Percentiles rank a stretch among this genome's conserved stretches.
phyloP scores from a whole-genome alignment of 2,797 vertebrate genomes.

The Myotis planiceps region DNA sequence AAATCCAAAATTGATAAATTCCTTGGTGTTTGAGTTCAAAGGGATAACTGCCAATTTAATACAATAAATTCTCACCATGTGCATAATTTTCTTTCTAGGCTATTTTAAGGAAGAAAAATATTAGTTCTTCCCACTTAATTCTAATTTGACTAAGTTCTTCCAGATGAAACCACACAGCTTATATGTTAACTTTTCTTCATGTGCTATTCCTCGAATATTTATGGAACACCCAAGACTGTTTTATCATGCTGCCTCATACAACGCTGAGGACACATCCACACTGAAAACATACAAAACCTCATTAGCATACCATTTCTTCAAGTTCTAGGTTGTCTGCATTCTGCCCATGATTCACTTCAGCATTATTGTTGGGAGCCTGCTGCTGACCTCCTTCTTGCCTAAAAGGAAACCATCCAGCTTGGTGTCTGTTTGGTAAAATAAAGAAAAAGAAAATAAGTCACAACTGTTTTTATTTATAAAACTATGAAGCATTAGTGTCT shows the following conservation, averaged over 20 bases:
- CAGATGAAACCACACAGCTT: background rate
- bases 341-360: constrained; percentile 88
- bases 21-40: background rate
- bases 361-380: constrained; percentile 88
- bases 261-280: background rate
- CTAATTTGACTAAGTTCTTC: background rate
- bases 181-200: background rate
- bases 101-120: constrained; percentile 25
- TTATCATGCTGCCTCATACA: background rate
- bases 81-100: background rate
- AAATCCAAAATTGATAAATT: background rate
- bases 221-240: background rate
- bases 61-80: background rate
- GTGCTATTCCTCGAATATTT: background rate
- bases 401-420: constrained; percentile 97
- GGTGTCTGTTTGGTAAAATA: constrained; percentile 89
- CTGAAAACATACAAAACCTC: background rate
- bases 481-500: background rate
- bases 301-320: constrained; percentile 93
- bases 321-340: constrained; percentile 90
- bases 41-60: background rate
- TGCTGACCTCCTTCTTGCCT: constrained; percentile 93
- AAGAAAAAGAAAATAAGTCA: constrained; percentile 59
- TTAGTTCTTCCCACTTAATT: background rate
- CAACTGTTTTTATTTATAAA: constrained; percentile 9